Conservation (phyloP, 2,797 vertebrate species). For the Aeoliscus strigatus region DNA sequence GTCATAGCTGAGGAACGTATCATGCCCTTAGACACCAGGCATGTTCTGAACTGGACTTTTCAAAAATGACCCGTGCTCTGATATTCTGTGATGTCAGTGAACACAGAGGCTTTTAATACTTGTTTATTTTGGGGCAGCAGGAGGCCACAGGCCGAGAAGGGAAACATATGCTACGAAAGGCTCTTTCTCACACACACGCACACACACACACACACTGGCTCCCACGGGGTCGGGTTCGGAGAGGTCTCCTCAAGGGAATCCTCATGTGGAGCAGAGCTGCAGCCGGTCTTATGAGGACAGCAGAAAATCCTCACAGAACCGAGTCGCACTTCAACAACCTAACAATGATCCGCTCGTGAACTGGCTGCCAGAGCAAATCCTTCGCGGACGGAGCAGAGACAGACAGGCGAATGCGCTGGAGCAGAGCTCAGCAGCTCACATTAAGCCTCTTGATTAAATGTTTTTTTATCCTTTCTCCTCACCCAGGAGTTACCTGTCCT, state of each 20-base stretch:
- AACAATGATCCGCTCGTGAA: slow-evolving; percentile 16
- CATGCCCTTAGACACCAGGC: slow-evolving; percentile 28
- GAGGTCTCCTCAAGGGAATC: slow-evolving; percentile 9
- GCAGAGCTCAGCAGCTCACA: slow-evolving; percentile 33
- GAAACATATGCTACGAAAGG: slow-evolving; percentile 26
- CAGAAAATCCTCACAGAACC: slow-evolving; percentile 22
- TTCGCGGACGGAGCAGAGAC: slow-evolving; percentile 7
- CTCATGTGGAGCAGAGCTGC: slow-evolving; percentile 6
- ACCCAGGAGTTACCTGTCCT: slow-evolving; percentile 48
- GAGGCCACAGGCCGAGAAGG: slow-evolving; percentile 36
- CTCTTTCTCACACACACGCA: slow-evolving; percentile 9
- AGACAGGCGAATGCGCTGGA: slow-evolving; percentile 16
- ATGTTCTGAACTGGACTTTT: slow-evolving; percentile 54
- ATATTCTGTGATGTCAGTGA: slow-evolving; percentile 51
- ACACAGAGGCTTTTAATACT: slow-evolving; percentile 41
- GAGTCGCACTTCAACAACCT: slow-evolving; percentile 12
- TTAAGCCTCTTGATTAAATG: slow-evolving; percentile 37
- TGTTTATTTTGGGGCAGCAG: slow-evolving; percentile 50
- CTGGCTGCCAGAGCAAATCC: slow-evolving; percentile 12
- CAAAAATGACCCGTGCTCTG: slow-evolving; percentile 39
- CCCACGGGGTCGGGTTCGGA: slow-evolving; percentile 16
- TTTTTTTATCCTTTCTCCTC: slow-evolving; percentile 28
- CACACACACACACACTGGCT: slow-evolving; percentile 11
- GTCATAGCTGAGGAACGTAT: slow-evolving; percentile 54
- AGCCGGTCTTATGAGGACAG: slow-evolving; percentile 18